phyloP scores from a whole-genome alignment of 1,140 invertebrate genomes.

The Pemphigus obesinymphae region DNA sequence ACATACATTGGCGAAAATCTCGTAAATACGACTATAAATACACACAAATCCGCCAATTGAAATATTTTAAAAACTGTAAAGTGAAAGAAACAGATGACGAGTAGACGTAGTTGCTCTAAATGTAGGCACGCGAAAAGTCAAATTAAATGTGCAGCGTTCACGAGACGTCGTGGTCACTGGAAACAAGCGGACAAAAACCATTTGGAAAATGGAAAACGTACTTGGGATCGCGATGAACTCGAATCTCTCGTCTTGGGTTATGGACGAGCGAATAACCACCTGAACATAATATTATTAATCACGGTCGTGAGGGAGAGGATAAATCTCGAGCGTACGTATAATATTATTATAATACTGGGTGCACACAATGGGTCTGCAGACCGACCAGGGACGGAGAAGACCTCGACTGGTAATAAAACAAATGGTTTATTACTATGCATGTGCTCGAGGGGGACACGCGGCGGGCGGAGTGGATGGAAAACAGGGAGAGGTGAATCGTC shows the following conservation, averaged over 20 bases:
- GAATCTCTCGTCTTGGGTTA: background rate
- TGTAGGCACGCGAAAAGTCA: no score
- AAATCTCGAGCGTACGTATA: background rate
- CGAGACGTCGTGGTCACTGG: no score
- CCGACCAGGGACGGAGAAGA: background rate
- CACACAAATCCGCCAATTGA: no score
- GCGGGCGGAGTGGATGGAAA: background rate
- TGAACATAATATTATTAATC: background rate
- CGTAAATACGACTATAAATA: no score
- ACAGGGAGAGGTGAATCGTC: background rate
- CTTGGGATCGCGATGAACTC: background rate
- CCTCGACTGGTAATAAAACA: constrained; percentile 6
- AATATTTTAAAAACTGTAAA: no score
- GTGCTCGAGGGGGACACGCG: no score
- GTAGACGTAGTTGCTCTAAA: no score
- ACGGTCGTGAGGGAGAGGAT: background rate
- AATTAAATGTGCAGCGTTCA: no score
- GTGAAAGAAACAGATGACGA: no score
- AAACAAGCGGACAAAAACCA: no score
- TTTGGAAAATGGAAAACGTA: no score
- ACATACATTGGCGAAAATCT: no score
- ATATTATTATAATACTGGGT: background rate
- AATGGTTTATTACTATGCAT: background rate
- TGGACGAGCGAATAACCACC: background rate
- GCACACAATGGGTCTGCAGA: background rate